Evolutionary conservation across 2,113 vertebrate species (phyloP).

Genomic region (Phoenicopterus ruber): DNA sequence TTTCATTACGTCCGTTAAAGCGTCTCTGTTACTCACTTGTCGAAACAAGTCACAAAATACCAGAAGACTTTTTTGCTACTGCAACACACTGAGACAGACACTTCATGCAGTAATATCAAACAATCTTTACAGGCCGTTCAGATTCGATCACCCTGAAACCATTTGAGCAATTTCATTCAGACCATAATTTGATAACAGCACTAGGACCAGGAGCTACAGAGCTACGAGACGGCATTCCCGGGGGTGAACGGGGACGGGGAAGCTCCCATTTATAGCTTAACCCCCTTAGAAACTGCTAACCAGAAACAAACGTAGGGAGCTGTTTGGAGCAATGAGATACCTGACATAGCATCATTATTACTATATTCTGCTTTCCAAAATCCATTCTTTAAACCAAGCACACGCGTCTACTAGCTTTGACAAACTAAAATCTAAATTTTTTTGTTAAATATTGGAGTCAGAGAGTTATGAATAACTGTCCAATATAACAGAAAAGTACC

Average conservation of each 20-base stretch:
- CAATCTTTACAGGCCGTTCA: background rate
- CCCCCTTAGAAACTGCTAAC: background rate
- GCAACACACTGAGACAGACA: background rate
- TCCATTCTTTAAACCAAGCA: background rate
- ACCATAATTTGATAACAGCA: background rate
- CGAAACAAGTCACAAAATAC: background rate
- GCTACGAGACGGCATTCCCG: accelerated
- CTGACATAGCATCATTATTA: background rate
- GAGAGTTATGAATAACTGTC: background rate
- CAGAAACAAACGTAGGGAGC: background rate
- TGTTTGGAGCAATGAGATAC: background rate
- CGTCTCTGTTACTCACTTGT: background rate
- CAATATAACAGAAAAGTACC: background rate
- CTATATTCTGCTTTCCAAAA: background rate
- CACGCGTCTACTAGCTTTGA: background rate
- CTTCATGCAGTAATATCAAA: background rate
- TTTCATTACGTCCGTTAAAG: accelerated
- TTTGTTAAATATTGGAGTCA: background rate
- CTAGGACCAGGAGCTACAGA: background rate
- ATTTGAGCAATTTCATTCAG: background rate
- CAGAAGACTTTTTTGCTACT: background rate
- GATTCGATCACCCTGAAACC: background rate
- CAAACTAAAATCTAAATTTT: background rate
- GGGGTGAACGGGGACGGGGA: background rate
- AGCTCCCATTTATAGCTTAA: background rate